Base-by-base conservation (phyloP, 2,888 invertebrate genomes). In the Linnaemya tessellans region DNA sequence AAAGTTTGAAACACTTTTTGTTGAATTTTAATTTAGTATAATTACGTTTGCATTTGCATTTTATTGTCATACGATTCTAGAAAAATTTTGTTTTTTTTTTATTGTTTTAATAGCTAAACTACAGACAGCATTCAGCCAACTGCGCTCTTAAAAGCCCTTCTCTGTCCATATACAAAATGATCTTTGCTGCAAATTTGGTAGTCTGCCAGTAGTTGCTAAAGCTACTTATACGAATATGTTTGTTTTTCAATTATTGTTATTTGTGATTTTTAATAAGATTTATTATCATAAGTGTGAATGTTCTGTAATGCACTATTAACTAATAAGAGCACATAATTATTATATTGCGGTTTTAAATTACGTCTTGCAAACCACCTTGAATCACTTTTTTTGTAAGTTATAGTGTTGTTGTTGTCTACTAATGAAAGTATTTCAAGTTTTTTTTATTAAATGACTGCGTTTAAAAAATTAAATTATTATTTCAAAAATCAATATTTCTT, bases 21-120 rank as follows among this genome's bases (percentile, higher is more conserved):
- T 62, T 79, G 15, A 60, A 20, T 71, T 35, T 13, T 18, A 49
- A 11, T 18, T 68, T 79, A 78, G 70, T 62, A 41, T 62, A 35
- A 62, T 20, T 67, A 25, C 43, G 30, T 64, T 71, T 80, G 43
- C 58, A 46, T 67, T 82, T 65, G 88, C 88, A 88, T 91, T 91
- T 91, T 91, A 91, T 91, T 91, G 91, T 91, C 91, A 91, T 90
- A 90, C 89, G 89, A 90, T 88, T 77, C 84, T 87, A 87, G 80
- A 80, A 87, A 83, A 78, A 56, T n/a, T 49, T 11, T 46, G 7
- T 46, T 7, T 18, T 49, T 43, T 68, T 68, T 75, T 77, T 74
- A 51, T 73, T 71, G 71, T 46, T 73, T 65, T 18, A 46, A 68
- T 43, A 56, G 3, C 35, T 79, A 54, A 54, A 79, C 79, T 79